These are phyloP conservation scores for Drosophila hawaiiensis DNA, from an alignment of 2,888 invertebrate genomes.

Conservation along the genomic window DNA sequence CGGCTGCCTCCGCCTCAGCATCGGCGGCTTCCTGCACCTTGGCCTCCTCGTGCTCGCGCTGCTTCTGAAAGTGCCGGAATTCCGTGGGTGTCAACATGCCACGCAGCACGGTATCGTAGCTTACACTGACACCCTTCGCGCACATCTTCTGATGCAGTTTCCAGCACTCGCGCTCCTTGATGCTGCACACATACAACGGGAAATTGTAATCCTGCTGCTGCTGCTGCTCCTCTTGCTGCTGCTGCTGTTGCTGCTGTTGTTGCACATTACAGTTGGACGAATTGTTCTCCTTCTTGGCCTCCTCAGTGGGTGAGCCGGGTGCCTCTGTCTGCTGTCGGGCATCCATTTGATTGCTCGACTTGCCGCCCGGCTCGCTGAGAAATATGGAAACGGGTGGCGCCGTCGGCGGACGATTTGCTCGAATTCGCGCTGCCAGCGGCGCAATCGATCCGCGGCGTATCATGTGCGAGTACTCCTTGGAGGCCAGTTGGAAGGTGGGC, in stretches of 20 bases:
- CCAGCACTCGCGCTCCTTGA: slow-evolving; percentile 89
- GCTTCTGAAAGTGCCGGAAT: slow-evolving; percentile 88
- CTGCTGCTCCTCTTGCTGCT: slow-evolving; percentile 16
- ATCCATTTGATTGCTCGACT: slow-evolving; percentile 39
- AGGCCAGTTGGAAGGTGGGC: slow-evolving; percentile 80
- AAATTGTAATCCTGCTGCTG: slow-evolving; percentile 72
- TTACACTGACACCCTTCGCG: slow-evolving; percentile 89
- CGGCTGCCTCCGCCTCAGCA: slow-evolving; percentile 59
- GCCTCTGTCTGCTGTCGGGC: slow-evolving; percentile 22
- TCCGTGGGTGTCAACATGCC: slow-evolving; percentile 91
- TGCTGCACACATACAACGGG: slow-evolving; percentile 86
- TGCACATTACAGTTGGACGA: slow-evolving; percentile 64
- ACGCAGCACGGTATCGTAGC: slow-evolving; percentile 89
- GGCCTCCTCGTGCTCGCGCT: slow-evolving; percentile 82
- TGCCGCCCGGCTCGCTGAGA: slow-evolving; percentile 57
- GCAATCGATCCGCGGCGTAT: slow-evolving; percentile 84
- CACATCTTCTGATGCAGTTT: slow-evolving; percentile 89
- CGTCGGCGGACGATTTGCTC: slow-evolving; percentile 84
- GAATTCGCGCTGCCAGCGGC: slow-evolving; percentile 83
- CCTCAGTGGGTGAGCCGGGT: slow-evolving; percentile 23
- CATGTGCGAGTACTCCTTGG: slow-evolving; percentile 84
- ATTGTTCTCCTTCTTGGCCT: slow-evolving; percentile 73
- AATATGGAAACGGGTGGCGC: slow-evolving; percentile 84
- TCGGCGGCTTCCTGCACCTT: slow-evolving; percentile 78
- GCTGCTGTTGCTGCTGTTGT: slow-evolving; percentile 30